Conservation (phyloP, 2,797 vertebrate species). For the Huso huso region DNA sequence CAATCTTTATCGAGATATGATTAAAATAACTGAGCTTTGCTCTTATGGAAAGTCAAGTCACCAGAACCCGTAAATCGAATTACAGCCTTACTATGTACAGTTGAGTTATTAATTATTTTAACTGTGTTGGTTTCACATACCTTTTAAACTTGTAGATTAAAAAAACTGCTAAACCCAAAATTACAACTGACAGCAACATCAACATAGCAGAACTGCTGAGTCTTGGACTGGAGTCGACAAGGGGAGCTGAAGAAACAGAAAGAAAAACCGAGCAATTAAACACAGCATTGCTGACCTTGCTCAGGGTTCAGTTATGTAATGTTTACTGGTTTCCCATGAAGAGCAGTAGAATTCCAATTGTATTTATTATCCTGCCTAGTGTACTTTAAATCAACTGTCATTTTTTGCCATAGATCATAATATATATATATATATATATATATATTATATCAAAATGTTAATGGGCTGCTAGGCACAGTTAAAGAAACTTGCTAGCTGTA, state of each 20-base stretch:
- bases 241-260: slow-evolving; percentile 63
- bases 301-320: not conserved
- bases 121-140: slow-evolving; percentile 41
- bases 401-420: not conserved
- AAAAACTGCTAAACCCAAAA: slow-evolving; percentile 90
- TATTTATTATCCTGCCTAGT: slow-evolving; percentile 16
- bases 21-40: no score
- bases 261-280: slow-evolving; percentile 17
- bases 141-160: slow-evolving; percentile 99
- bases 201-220: slow-evolving; percentile 95
- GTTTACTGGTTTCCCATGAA: not conserved
- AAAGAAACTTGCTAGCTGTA: no score
- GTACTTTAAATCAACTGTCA: not conserved
- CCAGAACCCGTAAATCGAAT: no score
- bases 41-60: no score
- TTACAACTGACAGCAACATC: slow-evolving; percentile 91
- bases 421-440: no score
- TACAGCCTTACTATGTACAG: no score
- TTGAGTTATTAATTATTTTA: no score
- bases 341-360: slow-evolving; percentile 19
- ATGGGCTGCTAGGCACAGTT: no score
- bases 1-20: no score
- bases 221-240: slow-evolving; percentile 82
- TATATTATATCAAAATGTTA: no score
- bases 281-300: not conserved